A percentile compares a stretch with the other conserved stretches of the same genome.
Conservation (phyloP, 2,888 invertebrate species). For the Drosophila barbarae region DNA sequence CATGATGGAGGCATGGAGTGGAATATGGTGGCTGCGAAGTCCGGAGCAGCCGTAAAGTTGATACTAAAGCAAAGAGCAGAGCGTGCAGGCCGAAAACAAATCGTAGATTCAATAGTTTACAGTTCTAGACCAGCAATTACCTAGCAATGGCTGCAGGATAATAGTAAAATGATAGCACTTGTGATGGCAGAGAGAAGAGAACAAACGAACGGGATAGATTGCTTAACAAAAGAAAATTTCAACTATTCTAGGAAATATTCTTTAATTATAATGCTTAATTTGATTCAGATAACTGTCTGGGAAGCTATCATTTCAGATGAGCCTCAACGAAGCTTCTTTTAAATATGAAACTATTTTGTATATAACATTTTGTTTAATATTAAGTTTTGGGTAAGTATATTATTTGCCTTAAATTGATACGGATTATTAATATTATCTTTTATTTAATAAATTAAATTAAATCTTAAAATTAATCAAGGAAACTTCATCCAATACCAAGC, state of each 20-base stretch:
- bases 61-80: constrained; percentile 51
- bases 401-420: background rate
- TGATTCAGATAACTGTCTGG: background rate
- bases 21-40: constrained; percentile 9
- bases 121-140: constrained; percentile 24
- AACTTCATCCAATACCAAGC: background rate
- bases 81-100: constrained; percentile 26
- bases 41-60: constrained; percentile 55
- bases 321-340: background rate
- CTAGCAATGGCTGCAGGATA: background rate
- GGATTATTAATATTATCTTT: background rate
- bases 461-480: background rate
- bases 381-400: background rate
- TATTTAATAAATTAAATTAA: background rate
- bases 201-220: too few relatives aligned
- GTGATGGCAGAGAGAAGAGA: background rate
- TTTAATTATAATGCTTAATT: background rate
- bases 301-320: background rate
- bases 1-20: constrained; percentile 55
- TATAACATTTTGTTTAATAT: background rate
- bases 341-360: background rate
- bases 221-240: background rate
- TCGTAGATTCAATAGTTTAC: constrained; percentile 25
- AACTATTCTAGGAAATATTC: background rate
- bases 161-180: background rate